phyloP scores from a whole-genome alignment of 1,140 invertebrate genomes.

The Pararge aegeria region DNA sequence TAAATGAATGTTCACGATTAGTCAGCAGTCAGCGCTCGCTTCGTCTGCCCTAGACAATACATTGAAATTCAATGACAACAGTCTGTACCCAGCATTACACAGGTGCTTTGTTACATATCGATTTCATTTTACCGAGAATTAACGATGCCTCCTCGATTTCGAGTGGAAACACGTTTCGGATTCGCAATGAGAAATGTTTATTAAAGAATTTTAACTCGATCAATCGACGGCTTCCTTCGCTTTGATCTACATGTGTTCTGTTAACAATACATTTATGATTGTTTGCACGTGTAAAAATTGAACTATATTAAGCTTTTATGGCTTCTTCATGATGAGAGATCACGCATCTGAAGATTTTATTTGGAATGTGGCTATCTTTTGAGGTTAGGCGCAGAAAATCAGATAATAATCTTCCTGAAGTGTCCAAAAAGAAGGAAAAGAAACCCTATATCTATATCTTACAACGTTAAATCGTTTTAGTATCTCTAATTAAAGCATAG shows the following conservation, averaged over 20 bases:
- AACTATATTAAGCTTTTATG: background rate
- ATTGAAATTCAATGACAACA: background rate
- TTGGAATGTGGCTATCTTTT: too few relatives aligned
- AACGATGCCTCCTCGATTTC: conserved; percentile 8
- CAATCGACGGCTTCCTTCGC: background rate
- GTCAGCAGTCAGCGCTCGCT: too few relatives aligned
- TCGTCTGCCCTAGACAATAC: background rate
- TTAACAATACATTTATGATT: conserved; percentile 5
- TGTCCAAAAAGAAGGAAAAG: too few relatives aligned
- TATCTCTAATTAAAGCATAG: too few relatives aligned
- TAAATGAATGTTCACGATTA: too few relatives aligned
- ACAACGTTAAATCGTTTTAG: too few relatives aligned
- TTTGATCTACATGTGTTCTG: conserved; percentile 4
- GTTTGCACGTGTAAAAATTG: conserved; percentile 5
- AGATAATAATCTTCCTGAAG: too few relatives aligned
- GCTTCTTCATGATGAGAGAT: background rate
- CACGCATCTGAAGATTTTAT: background rate
- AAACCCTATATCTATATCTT: too few relatives aligned
- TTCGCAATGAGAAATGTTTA: conserved; percentile 11
- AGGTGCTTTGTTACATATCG: background rate
- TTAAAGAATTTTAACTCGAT: conserved; percentile 1
- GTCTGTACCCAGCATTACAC: background rate
- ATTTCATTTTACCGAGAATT: conserved; percentile 12
- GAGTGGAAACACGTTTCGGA: conserved; percentile 13
- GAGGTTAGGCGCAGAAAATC: too few relatives aligned